A percentile compares a stretch with the other conserved stretches of the same genome.
phyloP scores from a whole-genome alignment of 2,113 vertebrate species.

The Murina feae region DNA sequence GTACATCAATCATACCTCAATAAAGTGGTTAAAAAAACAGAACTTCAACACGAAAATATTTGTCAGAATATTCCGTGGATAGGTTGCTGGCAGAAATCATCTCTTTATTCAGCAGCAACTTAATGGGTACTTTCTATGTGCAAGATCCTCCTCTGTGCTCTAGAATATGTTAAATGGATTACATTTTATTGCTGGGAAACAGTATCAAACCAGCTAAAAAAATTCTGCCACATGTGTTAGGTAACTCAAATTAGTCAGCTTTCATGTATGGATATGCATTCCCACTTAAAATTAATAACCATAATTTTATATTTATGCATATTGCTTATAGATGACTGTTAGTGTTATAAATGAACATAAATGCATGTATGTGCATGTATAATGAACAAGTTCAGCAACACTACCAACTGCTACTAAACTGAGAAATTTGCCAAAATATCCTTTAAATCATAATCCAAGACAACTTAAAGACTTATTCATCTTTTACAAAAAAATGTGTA shows the following conservation, averaged over 20 bases:
- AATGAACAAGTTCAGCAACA: background rate
- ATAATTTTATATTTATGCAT: background rate
- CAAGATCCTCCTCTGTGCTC: background rate
- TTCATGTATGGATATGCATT: background rate
- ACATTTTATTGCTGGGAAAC: background rate
- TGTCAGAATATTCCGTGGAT: background rate
- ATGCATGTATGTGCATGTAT: background rate
- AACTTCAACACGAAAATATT: background rate
- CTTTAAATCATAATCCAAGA: background rate
- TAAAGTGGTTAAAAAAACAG: background rate
- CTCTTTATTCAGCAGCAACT: background rate
- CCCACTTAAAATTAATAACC: background rate
- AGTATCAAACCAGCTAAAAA: background rate
- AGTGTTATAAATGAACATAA: background rate
- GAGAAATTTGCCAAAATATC: background rate
- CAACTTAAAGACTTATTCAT: background rate
- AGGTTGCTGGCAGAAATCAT: background rate
- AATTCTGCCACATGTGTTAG: background rate
- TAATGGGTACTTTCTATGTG: background rate
- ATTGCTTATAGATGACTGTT: background rate
- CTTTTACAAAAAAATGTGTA: background rate
- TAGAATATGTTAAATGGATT: conserved; percentile 5
- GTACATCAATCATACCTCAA: background rate
- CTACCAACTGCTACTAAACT: background rate
- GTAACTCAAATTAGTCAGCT: background rate